Evolutionary conservation across 2,888 invertebrate species (phyloP), one percentile per base, ranked within the genome.

Genomic region (Cyaniris semiargus): DNA sequence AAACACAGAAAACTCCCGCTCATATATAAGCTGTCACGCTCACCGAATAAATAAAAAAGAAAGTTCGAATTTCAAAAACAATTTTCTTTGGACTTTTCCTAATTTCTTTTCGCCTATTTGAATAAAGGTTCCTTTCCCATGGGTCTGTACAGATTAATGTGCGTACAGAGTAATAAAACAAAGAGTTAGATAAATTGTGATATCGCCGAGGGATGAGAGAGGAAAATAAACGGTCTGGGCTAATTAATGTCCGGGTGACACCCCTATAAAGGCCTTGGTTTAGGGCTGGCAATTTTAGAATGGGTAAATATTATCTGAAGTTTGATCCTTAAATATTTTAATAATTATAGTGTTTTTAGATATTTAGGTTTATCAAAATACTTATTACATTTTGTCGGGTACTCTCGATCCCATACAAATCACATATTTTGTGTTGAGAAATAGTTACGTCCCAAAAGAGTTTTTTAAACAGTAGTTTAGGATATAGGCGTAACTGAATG

Each of bases 151-250:
- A 21, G 60, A 23, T 60, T 27, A 27, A 27, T 60, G 60, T 5
- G 6, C 27, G 66, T 15, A 60, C 23, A 66, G 27, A 18, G 66
- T 66, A 66, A 66, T 66, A 15, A 66, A 66, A 66, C 7, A 66
- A 66, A 66, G 66, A 66, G 66, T 66, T 31, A 66, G 66, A 31
- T 66, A 66, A 66, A 66, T 66, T 66, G 66, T 15, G 66, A 66
- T 66, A 66, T 13, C 21, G 27, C 27, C 60, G 15, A 66, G 66
- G 66, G 27, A 15, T 31, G 18, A 66, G 27, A 15, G 27, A 6
- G 27, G 21, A 15, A 27, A 31, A 66, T 66, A 66, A 66, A 27
- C 27, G 27, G 18, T 18, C 27, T 18, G 66, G 18, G 13, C 66
- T 66, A 66, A 66, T 66, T 66, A 66, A 27, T 27, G 27, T 1